phyloP scores from a whole-genome alignment of 1,140 invertebrate species.

The Panulirus ornatus region DNA sequence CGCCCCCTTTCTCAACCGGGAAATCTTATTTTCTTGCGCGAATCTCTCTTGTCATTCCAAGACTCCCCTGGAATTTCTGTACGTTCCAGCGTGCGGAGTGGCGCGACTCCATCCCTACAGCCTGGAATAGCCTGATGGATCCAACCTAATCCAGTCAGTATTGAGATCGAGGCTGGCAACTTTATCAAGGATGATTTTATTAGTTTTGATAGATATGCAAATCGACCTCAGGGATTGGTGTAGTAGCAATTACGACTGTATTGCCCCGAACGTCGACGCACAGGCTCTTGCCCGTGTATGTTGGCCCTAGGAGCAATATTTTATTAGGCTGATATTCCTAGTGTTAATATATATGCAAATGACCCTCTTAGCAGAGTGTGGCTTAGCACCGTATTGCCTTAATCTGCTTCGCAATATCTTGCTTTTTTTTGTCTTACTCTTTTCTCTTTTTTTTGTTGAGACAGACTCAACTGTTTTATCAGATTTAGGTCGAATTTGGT shows the following conservation, averaged over 20 bases:
- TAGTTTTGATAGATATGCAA: slow-evolving; percentile 53
- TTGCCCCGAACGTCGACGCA: slow-evolving; percentile 29
- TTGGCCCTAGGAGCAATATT: slow-evolving; percentile 20
- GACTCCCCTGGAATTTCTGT: too few species aligned
- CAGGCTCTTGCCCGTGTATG: neutral
- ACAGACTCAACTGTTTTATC: too few species aligned
- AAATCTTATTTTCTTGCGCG: too few species aligned
- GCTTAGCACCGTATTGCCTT: slow-evolving; percentile 40
- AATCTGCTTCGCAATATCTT: slow-evolving; percentile 31
- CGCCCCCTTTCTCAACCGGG: too few species aligned
- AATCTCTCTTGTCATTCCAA: too few species aligned
- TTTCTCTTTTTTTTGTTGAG: too few species aligned
- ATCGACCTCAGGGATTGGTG: slow-evolving; percentile 26
- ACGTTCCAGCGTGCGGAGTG: neutral
- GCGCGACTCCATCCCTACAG: neutral
- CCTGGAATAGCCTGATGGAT: too few species aligned
- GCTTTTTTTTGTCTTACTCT: too few species aligned
- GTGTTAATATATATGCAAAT: slow-evolving; percentile 60
- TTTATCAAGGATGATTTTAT: slow-evolving; percentile 49
- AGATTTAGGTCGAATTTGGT: too few species aligned
- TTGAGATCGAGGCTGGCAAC: too few species aligned
- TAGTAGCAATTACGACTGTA: slow-evolving; percentile 50
- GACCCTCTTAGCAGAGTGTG: slow-evolving; percentile 47
- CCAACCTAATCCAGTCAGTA: too few species aligned
- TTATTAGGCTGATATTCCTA: slow-evolving; percentile 52